phyloP scores from a whole-genome alignment of 2,113 vertebrate genomes.

The Sorex araneus region DNA sequence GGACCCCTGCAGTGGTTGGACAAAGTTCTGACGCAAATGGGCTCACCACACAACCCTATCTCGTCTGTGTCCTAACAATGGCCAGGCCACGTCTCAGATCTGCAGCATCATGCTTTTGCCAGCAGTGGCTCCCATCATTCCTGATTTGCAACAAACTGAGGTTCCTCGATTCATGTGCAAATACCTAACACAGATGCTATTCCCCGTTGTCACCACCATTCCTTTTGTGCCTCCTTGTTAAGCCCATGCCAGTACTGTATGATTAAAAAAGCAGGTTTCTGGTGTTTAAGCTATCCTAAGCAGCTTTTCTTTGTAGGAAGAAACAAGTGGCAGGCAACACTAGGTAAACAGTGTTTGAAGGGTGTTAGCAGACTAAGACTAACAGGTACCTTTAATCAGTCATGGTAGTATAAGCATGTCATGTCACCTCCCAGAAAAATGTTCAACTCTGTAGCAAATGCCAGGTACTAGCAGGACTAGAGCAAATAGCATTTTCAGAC shows the following conservation, averaged over 20 bases:
- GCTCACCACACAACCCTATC: constrained; percentile 98
- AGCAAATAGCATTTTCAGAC: constrained; percentile 52
- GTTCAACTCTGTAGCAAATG: neutral
- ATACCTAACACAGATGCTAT: constrained; percentile 81
- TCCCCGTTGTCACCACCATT: constrained; percentile 62
- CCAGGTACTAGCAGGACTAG: neutral
- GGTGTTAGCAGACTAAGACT: constrained; percentile 67
- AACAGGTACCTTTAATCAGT: constrained; percentile 37
- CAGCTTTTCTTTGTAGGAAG: constrained; percentile 38
- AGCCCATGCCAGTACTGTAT: constrained; percentile 76
- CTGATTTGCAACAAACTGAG: constrained; percentile 75
- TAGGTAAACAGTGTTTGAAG: neutral
- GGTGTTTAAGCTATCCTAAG: constrained; percentile 43
- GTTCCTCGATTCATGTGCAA: constrained; percentile 85
- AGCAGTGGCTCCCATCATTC: constrained; percentile 85
- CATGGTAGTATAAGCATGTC: neutral
- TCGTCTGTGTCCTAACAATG: constrained; percentile 96
- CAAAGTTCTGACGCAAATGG: constrained; percentile 99
- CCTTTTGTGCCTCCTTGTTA: constrained; percentile 85
- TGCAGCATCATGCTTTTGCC: constrained; percentile 84
- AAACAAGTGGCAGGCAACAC: constrained; percentile 72
- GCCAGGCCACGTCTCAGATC: constrained; percentile 63
- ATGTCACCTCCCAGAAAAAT: neutral
- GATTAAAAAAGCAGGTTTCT: constrained; percentile 66
- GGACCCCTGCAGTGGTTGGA: constrained; percentile 99